Base-by-base conservation (phyloP, 2,888 invertebrate genomes). In the Sphaerophoria taeniata region DNA sequence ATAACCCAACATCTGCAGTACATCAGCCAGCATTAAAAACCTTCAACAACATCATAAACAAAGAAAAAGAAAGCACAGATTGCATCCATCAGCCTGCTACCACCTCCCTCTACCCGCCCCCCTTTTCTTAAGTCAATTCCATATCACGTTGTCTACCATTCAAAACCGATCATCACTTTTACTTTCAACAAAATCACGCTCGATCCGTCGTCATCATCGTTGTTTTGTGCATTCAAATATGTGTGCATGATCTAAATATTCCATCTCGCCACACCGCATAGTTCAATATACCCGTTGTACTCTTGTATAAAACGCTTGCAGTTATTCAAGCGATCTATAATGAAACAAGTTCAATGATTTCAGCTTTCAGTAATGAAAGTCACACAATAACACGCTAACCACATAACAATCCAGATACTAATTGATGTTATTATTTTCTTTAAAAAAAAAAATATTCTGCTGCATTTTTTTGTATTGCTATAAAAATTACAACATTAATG, bases 261-360 rank as follows among this genome's bases (percentile, higher is more conserved):
- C 84, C 69, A 34, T 49, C 16, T 49, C 49, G 7, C 49, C 36
- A 49, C 67, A 80, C 61, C 56, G 31, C 80, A 77, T 36, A 72
- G 80, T 72, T 80, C 84, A 75, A 67, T 80, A 75, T 63, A 55
- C 83, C 77, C 36, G 51, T 39, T 39, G 3, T 24, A 24, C 1
- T 24, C 24, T 24, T 67, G 39, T 43, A 24, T 49, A 3, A 16
- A 6, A 11, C 9, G 51, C 34, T 11, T 7, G 12, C 24, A 12
- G 39, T 67, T 39, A n/a, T 61, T 43, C 24, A n/a, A 47, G 55
- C 9, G 39, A 14, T 16, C 74, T 36, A 75, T 72, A 47, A 71
- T 65, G 61, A 63, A 24, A 31, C 84, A 84, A 84, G 84, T 84
- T 84, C 84, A 84, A 80, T 75, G 84, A 80, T 84, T 84, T 80